A percentile compares a stretch with the other conserved stretches of the same genome.
phyloP scores from a whole-genome alignment of 2,888 invertebrate species.

The Hofmannophila pseudospretella region DNA sequence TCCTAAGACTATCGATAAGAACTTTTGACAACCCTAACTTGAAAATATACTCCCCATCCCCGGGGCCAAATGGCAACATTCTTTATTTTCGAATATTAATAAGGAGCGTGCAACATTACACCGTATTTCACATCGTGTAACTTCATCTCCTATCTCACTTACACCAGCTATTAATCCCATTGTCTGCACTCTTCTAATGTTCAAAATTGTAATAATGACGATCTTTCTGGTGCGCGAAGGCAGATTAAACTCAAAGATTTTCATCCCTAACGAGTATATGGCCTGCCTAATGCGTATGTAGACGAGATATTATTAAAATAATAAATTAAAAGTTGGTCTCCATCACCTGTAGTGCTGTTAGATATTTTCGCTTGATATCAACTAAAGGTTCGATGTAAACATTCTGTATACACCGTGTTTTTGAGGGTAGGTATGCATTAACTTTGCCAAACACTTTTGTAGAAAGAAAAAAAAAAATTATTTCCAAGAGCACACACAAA shows the following conservation, averaged over 20 bases:
- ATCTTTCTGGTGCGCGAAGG: conserved; percentile 16
- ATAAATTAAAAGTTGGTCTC: conserved; percentile 4
- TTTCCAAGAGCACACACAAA: no score
- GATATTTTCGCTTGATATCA: no score
- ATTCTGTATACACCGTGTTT: no score
- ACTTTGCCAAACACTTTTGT: no score
- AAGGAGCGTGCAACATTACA: conserved; percentile 71
- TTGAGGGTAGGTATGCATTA: no score
- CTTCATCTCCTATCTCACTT: conserved; percentile 37
- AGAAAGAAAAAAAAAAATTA: no score
- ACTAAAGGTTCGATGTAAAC: no score
- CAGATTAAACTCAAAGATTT: conserved; percentile 8
- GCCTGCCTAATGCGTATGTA: background rate
- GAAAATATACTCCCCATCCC: conserved; percentile 58
- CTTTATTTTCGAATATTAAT: conserved; percentile 75
- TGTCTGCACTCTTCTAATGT: conserved; percentile 36
- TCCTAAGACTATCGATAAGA: conserved; percentile 30
- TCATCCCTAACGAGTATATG: conserved; percentile 6
- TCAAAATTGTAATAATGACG: conserved; percentile 31
- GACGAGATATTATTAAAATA: conserved; percentile 7
- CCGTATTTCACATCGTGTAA: conserved; percentile 67
- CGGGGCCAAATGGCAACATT: conserved; percentile 66
- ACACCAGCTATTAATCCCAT: conserved; percentile 22
- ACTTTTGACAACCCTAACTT: conserved; percentile 32
- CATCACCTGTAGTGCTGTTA: conserved; percentile 6